These are phyloP conservation scores for Polyodon spathula DNA, from an alignment of 2,113 vertebrate genomes.

Conservation along the genomic window DNA sequence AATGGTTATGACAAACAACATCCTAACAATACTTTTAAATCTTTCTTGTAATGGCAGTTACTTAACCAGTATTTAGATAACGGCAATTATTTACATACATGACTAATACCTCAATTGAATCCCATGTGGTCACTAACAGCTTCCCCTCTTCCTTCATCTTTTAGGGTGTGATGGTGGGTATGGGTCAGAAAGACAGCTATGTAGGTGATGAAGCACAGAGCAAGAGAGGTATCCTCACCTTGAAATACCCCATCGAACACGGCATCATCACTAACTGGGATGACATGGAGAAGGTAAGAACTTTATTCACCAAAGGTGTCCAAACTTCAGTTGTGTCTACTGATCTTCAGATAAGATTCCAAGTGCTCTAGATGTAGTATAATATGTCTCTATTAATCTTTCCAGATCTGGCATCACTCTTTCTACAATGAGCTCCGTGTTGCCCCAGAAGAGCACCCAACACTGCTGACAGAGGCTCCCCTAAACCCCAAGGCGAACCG, in stretches of 20 bases:
- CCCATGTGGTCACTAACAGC: background rate
- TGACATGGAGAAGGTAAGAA: constrained; percentile 93
- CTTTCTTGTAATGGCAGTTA: too few relatives aligned
- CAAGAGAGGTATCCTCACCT: constrained; percentile 91
- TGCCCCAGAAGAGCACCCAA: constrained; percentile 91
- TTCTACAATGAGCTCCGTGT: constrained; percentile 97
- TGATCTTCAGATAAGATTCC: too few relatives aligned
- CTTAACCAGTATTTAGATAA: too few relatives aligned
- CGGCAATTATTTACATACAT: too few relatives aligned
- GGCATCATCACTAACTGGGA: constrained; percentile 99
- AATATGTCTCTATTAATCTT: background rate
- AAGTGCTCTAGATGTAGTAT: background rate
- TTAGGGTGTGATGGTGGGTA: constrained; percentile 97
- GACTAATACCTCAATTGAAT: too few relatives aligned
- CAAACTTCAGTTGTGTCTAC: too few relatives aligned
- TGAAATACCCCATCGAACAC: constrained; percentile 95
- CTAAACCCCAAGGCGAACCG: constrained; percentile 90
- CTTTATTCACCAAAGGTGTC: background rate
- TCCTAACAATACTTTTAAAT: too few relatives aligned
- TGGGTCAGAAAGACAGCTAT: constrained; percentile 98
- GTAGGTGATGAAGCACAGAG: constrained; percentile 95
- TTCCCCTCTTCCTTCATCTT: constrained; percentile 5
- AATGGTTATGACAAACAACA: too few relatives aligned
- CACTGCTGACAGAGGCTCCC: constrained; percentile 87
- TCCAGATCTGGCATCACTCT: constrained; percentile 94